Percentiles rank a stretch among this genome's conserved stretches.
Evolutionary conservation across 2,888 invertebrate species (phyloP).

Genomic region (Thereva nobilitata): DNA sequence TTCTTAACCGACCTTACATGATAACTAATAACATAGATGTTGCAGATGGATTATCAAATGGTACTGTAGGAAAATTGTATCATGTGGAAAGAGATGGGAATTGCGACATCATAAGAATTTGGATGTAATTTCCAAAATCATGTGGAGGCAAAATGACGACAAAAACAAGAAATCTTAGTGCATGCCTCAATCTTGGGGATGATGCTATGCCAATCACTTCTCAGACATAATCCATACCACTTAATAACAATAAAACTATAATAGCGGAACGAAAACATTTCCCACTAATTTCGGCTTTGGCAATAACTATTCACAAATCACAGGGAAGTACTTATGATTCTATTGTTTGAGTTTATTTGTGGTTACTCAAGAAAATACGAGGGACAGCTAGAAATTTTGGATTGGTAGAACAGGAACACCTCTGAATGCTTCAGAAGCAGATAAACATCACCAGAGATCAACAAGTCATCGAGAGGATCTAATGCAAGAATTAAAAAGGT

Average conservation of each 20-base stretch:
- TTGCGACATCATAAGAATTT: slow-evolving; percentile 22
- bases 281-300: slow-evolving; percentile 44
- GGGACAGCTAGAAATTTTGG: no score
- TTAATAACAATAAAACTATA: slow-evolving; percentile 43
- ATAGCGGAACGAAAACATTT: slow-evolving; percentile 45
- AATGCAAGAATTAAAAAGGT: not conserved
- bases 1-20: slow-evolving; percentile 38
- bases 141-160: slow-evolving; percentile 33
- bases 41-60: slow-evolving; percentile 43
- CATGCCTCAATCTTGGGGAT: slow-evolving; percentile 13
- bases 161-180: slow-evolving; percentile 30
- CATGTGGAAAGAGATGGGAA: slow-evolving; percentile 22
- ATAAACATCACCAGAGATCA: no score
- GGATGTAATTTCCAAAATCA: slow-evolving; percentile 15
- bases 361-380: not conserved
- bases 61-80: no score
- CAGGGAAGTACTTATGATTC: slow-evolving; percentile 47
- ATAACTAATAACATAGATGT: slow-evolving; percentile 42
- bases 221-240: slow-evolving; percentile 33
- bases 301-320: slow-evolving; percentile 47
- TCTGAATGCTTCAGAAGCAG: no score
- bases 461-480: no score
- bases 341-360: slow-evolving; percentile 1
- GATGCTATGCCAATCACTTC: slow-evolving; percentile 7
- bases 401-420: no score